phyloP scores from a whole-genome alignment of 2,888 invertebrate genomes.

The Hermaeophaga mercurialis region DNA sequence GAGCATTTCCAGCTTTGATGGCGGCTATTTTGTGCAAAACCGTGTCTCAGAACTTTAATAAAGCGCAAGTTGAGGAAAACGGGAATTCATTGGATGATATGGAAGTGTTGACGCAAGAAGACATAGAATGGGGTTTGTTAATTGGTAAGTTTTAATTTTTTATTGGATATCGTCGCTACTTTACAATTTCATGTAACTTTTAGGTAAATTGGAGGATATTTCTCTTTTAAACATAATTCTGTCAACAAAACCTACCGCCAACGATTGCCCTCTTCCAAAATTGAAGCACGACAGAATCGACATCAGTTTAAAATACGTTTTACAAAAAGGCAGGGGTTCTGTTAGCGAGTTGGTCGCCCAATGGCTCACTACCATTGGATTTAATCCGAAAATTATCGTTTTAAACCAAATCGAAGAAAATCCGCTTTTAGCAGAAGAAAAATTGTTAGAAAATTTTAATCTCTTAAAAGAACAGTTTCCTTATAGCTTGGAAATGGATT shows the following conservation, averaged over 20 bases:
- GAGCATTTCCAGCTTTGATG: conserved; percentile 78
- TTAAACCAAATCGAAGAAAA: conserved; percentile 53
- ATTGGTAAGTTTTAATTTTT: conserved; percentile 62
- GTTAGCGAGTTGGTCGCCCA: conserved; percentile 87
- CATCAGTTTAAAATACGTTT: conserved; percentile 70
- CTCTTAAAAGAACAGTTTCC: conserved; percentile 81
- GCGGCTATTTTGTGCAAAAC: conserved; percentile 84
- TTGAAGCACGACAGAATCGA: conserved; percentile 63
- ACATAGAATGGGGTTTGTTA: conserved; percentile 84
- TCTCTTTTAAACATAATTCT: conserved; percentile 77
- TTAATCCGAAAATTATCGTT: conserved; percentile 68
- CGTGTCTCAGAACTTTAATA: conserved; percentile 65
- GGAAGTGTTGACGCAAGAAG: conserved; percentile 77
- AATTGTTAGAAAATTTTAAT: conserved; percentile 67
- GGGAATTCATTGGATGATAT: conserved; percentile 51
- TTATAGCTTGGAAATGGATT: conserved; percentile 78
- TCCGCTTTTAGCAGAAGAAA: conserved; percentile 34
- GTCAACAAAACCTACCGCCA: conserved; percentile 57
- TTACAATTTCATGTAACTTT: no score
- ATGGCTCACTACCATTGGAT: conserved; percentile 79
- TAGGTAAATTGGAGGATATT: conserved; percentile 88
- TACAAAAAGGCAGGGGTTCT: conserved; percentile 74
- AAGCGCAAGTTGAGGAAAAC: conserved; percentile 50
- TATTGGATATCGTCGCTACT: not conserved
- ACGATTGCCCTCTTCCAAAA: conserved; percentile 59